Evolutionary conservation across 2,888 invertebrate genomes (phyloP), one percentile per base, ranked within the genome.

Genomic region (Agrypnus murinus): DNA sequence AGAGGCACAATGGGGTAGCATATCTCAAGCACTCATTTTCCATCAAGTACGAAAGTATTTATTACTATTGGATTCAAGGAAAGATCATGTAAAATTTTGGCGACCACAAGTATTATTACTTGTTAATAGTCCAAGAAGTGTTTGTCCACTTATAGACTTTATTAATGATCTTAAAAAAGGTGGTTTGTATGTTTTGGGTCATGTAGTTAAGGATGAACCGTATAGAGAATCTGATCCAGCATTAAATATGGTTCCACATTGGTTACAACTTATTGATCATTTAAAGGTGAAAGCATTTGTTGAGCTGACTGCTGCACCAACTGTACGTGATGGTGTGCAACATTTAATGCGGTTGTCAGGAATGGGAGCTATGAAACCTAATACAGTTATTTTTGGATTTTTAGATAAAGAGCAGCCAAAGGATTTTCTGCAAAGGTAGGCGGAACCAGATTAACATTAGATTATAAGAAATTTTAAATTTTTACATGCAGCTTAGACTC

Each of bases 61-160:
- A 8, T 87, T 99, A 0, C 91, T 99, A 85, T 86, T 99, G 83
- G 99, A 99, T 86, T 94, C 95, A 0, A 91, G 99, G 0, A 98
- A 99, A 76, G 96, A 98, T 83, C 99, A 99, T 86, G 98, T 99
- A 1, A 99, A 99, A 87, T 99, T 97, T 86, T 99, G 99, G 99
- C 88, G 99, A 1, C 99, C 99, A 0, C 99, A 99, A 88, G 94
- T 99, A 87, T 86, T 99, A 65, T 87, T 99, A 1, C 88, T 99
- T 85, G 94, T 99, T 0, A 91, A 96, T 0, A 96, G 96, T 69
- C 99, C 99, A 0, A 88, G 98, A 8, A 93, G 96, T 6, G 90
- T 93, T 9, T 95, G 96, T 81, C 96, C 98, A 0, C 88, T 99
- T 46, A 97, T 99, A 38, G 95, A 97, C 86, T 99, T 99, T 85